A percentile compares a stretch with the other conserved stretches of the same genome.
Evolutionary conservation across 1,140 invertebrate genomes (phyloP).

Genomic region (Onthophagus taurus): DNA sequence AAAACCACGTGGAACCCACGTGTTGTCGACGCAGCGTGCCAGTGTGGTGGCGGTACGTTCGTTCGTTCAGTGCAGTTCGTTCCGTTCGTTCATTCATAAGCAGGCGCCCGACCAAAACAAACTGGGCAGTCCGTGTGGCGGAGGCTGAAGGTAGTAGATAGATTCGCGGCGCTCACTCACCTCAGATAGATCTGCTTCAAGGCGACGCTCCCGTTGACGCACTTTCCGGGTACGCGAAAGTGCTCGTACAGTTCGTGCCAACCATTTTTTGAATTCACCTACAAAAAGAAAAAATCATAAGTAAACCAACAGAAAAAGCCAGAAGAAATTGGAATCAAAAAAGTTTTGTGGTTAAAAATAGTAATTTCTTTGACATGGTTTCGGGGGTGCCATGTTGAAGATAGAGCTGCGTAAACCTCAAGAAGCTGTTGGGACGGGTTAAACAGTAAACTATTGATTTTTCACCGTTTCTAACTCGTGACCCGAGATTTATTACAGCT

Average conservation of each 20-base stretch:
- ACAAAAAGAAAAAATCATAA: conserved; percentile 32
- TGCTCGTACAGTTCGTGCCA: conserved; percentile 74
- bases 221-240: conserved; percentile 66
- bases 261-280: conserved; percentile 76
- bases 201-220: conserved; percentile 77
- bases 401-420: too few relatives aligned
- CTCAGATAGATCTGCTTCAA: conserved; percentile 83
- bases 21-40: too few relatives aligned
- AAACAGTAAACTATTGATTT: conserved; percentile 14
- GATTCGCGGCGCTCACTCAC: conserved; percentile 43
- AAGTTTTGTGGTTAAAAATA: not conserved
- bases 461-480: conserved; percentile 8
- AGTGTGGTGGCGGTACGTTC: too few relatives aligned
- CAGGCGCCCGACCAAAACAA: not conserved
- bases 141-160: too few relatives aligned
- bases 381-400: not conserved
- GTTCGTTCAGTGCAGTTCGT: too few relatives aligned
- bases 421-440: not conserved
- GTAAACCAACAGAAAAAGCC: not conserved
- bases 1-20: too few relatives aligned
- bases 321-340: not conserved
- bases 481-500: conserved; percentile 7
- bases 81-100: conserved; percentile 1
- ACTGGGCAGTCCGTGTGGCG: not conserved
- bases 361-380: not conserved